A percentile compares a stretch with the other conserved stretches of the same genome.
Evolutionary conservation across 2,888 invertebrate genomes (phyloP).

Genomic region (Nemotelus nigrinus): DNA sequence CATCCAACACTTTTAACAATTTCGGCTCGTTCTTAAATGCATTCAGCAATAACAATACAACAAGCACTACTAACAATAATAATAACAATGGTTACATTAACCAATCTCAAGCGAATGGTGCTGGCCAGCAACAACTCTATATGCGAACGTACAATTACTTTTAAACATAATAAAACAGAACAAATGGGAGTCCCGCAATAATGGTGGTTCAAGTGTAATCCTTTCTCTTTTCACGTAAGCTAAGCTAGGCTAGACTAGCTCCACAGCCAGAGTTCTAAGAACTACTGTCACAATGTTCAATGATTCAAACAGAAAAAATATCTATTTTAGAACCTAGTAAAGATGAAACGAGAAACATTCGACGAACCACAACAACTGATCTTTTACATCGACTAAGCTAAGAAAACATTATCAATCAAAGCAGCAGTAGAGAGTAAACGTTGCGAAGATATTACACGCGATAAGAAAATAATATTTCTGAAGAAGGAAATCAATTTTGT

Average conservation of each 20-base stretch:
- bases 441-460: too few relatives aligned
- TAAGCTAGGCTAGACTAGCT: too few relatives aligned
- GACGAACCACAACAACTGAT: not conserved
- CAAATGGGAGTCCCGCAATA: not conserved
- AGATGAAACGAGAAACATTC: conserved; percentile 5
- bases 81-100: conserved; percentile 40
- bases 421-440: not conserved
- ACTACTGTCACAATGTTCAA: too few relatives aligned
- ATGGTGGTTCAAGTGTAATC: not conserved
- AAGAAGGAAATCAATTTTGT: not conserved
- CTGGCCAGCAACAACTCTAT: conserved; percentile 47
- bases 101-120: conserved; percentile 26
- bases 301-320: too few relatives aligned
- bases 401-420: not conserved
- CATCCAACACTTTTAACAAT: conserved; percentile 42
- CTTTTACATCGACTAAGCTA: conserved; percentile 6
- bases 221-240: too few relatives aligned
- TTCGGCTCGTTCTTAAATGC: conserved; percentile 53
- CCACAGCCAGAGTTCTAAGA: too few relatives aligned
- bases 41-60: conserved; percentile 50
- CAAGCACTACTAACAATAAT: conserved; percentile 48
- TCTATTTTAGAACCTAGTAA: not conserved
- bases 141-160: conserved; percentile 55
- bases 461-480: not conserved
- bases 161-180: conserved; percentile 46